Evolutionary conservation across 2,888 invertebrate genomes (phyloP).

Genomic region (Erynnis tages): DNA sequence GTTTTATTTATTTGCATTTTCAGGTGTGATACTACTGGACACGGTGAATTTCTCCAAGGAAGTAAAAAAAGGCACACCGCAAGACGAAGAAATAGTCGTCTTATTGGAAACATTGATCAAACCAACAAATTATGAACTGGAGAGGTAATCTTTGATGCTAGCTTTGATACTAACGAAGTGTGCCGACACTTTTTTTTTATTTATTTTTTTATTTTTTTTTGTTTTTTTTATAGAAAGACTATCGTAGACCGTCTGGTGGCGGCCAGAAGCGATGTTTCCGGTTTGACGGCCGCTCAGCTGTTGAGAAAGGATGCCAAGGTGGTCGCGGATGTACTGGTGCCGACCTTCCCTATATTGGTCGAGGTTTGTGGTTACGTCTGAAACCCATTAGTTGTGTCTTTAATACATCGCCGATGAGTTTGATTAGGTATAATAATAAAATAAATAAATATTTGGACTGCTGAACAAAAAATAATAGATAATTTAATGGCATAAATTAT

Average conservation of each 20-base stretch:
- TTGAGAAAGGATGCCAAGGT: slow-evolving; percentile 89
- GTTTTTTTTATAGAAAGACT: slow-evolving; percentile 40
- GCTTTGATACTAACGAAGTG: no score
- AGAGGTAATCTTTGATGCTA: slow-evolving; percentile 53
- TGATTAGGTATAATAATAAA: no score
- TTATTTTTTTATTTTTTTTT: neutral
- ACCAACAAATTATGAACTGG: slow-evolving; percentile 46
- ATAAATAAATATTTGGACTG: no score
- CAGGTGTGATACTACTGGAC: slow-evolving; percentile 90
- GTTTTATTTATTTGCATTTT: no score
- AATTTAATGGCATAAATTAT: no score
- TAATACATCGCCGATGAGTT: no score
- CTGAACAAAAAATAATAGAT: no score
- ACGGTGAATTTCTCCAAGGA: slow-evolving; percentile 88
- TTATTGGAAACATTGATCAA: slow-evolving; percentile 80
- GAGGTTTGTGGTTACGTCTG: slow-evolving; percentile 75
- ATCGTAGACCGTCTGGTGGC: slow-evolving; percentile 75
- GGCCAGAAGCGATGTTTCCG: slow-evolving; percentile 85
- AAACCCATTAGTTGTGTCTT: no score
- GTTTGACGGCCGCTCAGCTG: slow-evolving; percentile 84
- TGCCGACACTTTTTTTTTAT: no score
- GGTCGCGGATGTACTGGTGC: slow-evolving; percentile 73
- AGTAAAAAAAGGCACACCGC: slow-evolving; percentile 84
- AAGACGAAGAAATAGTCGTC: slow-evolving; percentile 82
- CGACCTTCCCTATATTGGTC: slow-evolving; percentile 83